Evolutionary conservation across 2,888 invertebrate species (phyloP).

Genomic region (Lepeophtheirus nordmannii): DNA sequence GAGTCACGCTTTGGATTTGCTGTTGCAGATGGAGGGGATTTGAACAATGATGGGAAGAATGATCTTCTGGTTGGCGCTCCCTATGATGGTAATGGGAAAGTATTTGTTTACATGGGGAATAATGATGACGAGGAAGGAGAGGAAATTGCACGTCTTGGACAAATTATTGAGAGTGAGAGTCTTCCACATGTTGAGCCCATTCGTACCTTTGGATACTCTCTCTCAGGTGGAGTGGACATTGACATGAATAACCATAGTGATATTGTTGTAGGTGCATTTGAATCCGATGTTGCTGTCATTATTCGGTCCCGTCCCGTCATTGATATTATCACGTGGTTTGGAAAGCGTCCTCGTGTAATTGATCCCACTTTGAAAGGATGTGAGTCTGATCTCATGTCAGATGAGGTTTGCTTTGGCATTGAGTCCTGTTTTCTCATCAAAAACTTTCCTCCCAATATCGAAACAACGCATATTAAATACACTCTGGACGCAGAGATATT

Average conservation of each 20-base stretch:
- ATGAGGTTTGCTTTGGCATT: conserved; percentile 4
- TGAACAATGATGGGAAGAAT: conserved; percentile 76
- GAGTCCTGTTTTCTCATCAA: conserved; percentile 22
- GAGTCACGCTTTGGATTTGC: conserved; percentile 62
- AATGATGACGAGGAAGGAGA: conserved; percentile 2
- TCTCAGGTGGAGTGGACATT: conserved; percentile 19
- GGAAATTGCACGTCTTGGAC: not conserved
- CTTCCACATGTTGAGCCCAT: not conserved
- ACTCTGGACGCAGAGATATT: conserved; percentile 19
- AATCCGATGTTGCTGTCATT: conserved; percentile 18
- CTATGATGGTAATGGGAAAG: conserved; percentile 46
- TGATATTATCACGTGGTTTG: conserved; percentile 24
- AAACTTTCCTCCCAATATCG: conserved; percentile 23
- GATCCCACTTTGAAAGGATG: conserved; percentile 17
- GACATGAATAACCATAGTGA: conserved; percentile 24
- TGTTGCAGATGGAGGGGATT: conserved; percentile 60
- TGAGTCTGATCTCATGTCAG: not conserved
- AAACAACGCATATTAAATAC: conserved; percentile 12
- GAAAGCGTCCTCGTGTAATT: conserved; percentile 7
- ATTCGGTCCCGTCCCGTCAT: conserved; percentile 21
- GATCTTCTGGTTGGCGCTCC: conserved; percentile 86
- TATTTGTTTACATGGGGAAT: not conserved
- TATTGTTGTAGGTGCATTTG: conserved; percentile 23
- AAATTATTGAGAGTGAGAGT: conserved; percentile 1
- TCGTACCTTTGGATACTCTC: conserved; percentile 21